Percentiles rank a stretch among this genome's conserved stretches.
phyloP scores from a whole-genome alignment of 2,797 vertebrate species.

The Decapterus maruadsi region DNA sequence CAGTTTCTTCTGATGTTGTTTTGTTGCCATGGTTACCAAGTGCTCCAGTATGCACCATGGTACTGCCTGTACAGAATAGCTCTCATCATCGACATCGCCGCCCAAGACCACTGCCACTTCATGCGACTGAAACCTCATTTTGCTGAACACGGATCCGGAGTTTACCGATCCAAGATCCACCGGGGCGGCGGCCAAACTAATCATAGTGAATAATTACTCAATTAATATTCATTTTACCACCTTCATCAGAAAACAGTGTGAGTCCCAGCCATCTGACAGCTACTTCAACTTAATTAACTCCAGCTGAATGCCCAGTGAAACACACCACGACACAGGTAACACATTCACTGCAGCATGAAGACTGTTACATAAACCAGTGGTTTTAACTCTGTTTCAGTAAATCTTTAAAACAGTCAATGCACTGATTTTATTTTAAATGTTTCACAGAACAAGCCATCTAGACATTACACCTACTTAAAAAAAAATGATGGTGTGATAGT shows the following conservation, averaged over 20 bases:
- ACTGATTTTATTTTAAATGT: slow-evolving; percentile 20
- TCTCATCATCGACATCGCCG: slow-evolving; percentile 58
- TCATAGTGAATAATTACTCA: neutral
- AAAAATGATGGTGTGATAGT: neutral
- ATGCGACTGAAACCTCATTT: slow-evolving; percentile 39
- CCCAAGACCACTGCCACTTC: slow-evolving; percentile 46
- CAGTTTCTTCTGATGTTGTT: slow-evolving; percentile 87
- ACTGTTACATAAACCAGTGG: slow-evolving; percentile 40
- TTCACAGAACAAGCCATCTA: slow-evolving; percentile 12
- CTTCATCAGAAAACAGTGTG: neutral
- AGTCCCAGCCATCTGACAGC: neutral
- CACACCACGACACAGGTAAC: slow-evolving; percentile 2
- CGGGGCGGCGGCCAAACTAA: slow-evolving; percentile 1
- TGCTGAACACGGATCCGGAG: slow-evolving; percentile 15
- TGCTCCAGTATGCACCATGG: slow-evolving; percentile 80
- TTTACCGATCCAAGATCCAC: slow-evolving; percentile 4
- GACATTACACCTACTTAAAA: neutral
- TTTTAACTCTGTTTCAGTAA: slow-evolving; percentile 15
- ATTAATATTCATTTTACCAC: neutral
- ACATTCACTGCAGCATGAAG: slow-evolving; percentile 12
- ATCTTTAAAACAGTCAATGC: slow-evolving; percentile 5
- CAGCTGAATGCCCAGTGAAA: slow-evolving; percentile 12
- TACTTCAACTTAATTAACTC: slow-evolving; percentile 11
- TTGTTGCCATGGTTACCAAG: slow-evolving; percentile 88
- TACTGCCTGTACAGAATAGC: slow-evolving; percentile 71